phyloP scores from a whole-genome alignment of 1,140 invertebrate species.

The Cardiocondyla obscurior region DNA sequence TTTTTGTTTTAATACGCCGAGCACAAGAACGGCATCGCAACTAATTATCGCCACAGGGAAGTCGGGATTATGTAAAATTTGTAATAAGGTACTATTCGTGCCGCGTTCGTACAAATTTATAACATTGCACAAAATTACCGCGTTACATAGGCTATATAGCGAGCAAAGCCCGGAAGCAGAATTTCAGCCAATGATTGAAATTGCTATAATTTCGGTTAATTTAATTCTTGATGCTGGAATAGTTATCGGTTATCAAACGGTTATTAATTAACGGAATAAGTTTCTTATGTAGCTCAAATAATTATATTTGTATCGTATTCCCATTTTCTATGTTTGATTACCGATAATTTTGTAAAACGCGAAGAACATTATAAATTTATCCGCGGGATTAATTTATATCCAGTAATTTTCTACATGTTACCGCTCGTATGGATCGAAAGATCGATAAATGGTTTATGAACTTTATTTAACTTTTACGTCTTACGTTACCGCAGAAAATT shows the following conservation, averaged over 20 bases:
- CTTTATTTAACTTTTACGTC: not conserved
- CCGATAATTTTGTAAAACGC: not conserved
- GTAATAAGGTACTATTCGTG: not conserved
- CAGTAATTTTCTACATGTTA: not conserved
- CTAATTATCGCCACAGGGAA: not conserved
- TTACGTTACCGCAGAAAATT: not conserved
- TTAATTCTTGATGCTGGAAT: slow-evolving; percentile 7
- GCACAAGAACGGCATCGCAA: not conserved
- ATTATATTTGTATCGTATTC: not conserved
- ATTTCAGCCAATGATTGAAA: not conserved
- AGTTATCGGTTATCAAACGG: not conserved
- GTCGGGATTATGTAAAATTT: slow-evolving; percentile 5
- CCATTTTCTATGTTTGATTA: not conserved
- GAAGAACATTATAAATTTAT: not conserved
- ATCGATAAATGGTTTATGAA: not conserved
- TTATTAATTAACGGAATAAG: not conserved
- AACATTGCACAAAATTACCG: slow-evolving; percentile 1
- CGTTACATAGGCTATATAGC: not conserved
- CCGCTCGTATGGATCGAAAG: not conserved
- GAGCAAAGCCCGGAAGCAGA: not conserved
- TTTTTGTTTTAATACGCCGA: not conserved
- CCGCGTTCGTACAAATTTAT: not conserved
- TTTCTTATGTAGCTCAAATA: not conserved
- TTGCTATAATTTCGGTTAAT: not conserved
- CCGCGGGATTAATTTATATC: not conserved